Evolutionary conservation across 2,888 invertebrate species (phyloP).

Genomic region (Neuroscelio doddi): DNA sequence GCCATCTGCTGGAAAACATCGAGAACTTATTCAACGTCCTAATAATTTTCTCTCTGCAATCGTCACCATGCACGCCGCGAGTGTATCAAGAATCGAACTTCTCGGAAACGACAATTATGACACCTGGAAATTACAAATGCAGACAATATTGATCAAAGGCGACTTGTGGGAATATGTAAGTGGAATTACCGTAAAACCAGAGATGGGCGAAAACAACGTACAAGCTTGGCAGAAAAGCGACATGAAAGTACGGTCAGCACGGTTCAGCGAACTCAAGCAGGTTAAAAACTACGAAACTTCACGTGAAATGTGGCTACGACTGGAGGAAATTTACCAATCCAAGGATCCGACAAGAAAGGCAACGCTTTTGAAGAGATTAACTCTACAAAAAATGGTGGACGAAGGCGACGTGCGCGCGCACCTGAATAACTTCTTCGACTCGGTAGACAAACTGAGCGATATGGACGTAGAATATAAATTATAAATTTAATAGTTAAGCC

Average conservation of each 20-base stretch:
- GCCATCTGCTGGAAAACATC: no score
- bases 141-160: conserved; percentile 45
- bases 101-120: conserved; percentile 46
- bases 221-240: conserved; percentile 40
- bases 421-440: conserved; percentile 61
- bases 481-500: no score
- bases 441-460: conserved; percentile 61
- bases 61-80: no score
- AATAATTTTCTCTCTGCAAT: no score
- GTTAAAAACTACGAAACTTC: conserved; percentile 54
- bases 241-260: conserved; percentile 44
- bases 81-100: no score
- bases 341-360: conserved; percentile 67
- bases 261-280: conserved; percentile 48
- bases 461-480: conserved; percentile 52
- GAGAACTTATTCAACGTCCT: no score
- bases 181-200: conserved; percentile 31
- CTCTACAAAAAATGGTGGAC: conserved; percentile 60
- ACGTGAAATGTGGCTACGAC: conserved; percentile 62
- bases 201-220: conserved; percentile 3
- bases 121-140: conserved; percentile 45
- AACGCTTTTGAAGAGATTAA: conserved; percentile 64
- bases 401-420: conserved; percentile 60
- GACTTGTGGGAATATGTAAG: conserved; percentile 49
- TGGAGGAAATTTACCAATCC: conserved; percentile 64